These are phyloP conservation scores for Mus caroli DNA, from an alignment of 2,797 vertebrate species.

Conservation along the genomic window DNA sequence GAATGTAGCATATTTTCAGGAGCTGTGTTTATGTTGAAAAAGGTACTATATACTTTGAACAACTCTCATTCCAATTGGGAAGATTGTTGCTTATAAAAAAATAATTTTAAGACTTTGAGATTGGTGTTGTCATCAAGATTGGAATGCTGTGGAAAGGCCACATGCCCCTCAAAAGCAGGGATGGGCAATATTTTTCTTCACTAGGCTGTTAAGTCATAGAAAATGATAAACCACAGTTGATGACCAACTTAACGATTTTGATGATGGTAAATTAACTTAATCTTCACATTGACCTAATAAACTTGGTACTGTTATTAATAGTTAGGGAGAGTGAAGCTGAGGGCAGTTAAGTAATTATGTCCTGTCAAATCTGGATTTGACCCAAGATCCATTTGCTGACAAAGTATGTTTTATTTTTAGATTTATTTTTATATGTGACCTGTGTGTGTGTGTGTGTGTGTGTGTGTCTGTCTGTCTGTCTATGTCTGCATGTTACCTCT, in stretches of 20 bases:
- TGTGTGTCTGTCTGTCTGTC: background rate
- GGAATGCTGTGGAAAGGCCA: background rate
- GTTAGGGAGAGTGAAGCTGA: background rate
- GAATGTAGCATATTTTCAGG: background rate
- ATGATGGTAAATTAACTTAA: background rate
- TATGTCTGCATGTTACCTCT: background rate
- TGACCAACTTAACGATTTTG: background rate
- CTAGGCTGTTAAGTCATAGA: background rate
- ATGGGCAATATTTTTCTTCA: background rate
- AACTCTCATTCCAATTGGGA: slow-evolving; percentile 27
- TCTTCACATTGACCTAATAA: background rate
- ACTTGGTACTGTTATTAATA: background rate
- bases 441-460: background rate
- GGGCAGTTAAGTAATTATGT: background rate
- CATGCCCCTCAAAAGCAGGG: background rate
- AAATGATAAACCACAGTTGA: background rate
- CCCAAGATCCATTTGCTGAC: background rate
- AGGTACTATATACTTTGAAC: background rate
- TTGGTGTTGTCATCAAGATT: background rate
- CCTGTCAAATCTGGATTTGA: background rate
- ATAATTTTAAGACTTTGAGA: background rate
- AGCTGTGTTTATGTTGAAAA: background rate
- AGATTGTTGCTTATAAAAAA: background rate
- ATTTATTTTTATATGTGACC: background rate
- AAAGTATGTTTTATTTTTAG: background rate